Conservation (phyloP, 2,888 invertebrate species). For the Oligia fasciuncula region DNA sequence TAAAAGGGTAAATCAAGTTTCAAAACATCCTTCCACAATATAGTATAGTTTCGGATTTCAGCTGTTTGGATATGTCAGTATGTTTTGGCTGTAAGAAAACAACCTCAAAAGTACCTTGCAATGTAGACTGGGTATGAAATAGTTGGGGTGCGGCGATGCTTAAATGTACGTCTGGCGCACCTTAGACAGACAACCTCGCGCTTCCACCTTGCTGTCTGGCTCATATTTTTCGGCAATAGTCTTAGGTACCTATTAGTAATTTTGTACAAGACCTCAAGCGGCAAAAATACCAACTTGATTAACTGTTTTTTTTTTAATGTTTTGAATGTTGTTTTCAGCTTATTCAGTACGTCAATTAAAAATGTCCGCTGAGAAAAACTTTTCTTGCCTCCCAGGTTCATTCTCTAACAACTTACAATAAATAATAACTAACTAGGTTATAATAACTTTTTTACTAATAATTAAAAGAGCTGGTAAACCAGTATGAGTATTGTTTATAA, state of each 20-base stretch:
- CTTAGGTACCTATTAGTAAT: not conserved
- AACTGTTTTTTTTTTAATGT: constrained; percentile 2
- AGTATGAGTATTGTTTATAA: not conserved
- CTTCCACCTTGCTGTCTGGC: constrained; percentile 10
- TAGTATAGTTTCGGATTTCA: too few relatives aligned
- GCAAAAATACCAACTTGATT: not conserved
- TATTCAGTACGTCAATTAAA: not conserved
- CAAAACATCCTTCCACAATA: too few relatives aligned
- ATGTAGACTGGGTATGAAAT: not conserved
- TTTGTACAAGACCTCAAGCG: not conserved
- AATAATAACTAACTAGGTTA: too few relatives aligned
- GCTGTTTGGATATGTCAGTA: not conserved
- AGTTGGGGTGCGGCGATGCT: constrained; percentile 12
- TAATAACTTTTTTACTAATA: not conserved
- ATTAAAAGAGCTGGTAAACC: too few relatives aligned
- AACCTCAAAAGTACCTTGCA: constrained; percentile 9
- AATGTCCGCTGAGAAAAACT: not conserved
- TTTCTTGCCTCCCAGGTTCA: too few relatives aligned
- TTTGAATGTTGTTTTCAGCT: not conserved
- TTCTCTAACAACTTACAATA: too few relatives aligned
- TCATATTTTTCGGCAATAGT: constrained; percentile 9
- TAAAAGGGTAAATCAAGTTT: too few relatives aligned
- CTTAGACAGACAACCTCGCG: constrained; percentile 15
- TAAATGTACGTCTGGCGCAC: constrained; percentile 32
- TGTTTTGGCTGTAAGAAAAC: constrained; percentile 6